phyloP scores from a whole-genome alignment of 2,797 vertebrate genomes.

The Chanos chanos region DNA sequence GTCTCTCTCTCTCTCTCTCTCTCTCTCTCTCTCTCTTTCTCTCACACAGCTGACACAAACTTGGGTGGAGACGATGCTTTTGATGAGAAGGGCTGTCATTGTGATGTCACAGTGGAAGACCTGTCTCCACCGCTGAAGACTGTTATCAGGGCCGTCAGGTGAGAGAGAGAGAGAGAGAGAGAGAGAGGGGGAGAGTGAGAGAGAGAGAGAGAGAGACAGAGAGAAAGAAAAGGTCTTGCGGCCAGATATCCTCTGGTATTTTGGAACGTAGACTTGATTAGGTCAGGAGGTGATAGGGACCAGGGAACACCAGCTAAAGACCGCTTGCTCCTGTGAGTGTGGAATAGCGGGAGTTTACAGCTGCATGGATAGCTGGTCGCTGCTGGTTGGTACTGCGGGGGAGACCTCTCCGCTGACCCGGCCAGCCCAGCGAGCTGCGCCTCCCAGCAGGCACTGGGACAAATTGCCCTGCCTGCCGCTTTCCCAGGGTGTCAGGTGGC shows the following conservation, averaged over 20 bases:
- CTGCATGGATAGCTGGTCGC: too few species aligned
- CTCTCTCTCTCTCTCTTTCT: background rate
- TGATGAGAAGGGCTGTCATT: constrained; percentile 93
- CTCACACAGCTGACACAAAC: constrained; percentile 78
- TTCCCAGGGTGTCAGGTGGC: constrained; percentile 44
- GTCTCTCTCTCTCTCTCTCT: background rate
- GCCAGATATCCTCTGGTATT: too few species aligned
- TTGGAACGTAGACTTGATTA: too few species aligned
- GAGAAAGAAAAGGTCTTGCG: too few species aligned
- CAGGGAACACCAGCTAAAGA: too few species aligned
- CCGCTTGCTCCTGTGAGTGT: too few species aligned
- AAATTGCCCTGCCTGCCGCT: constrained; percentile 26
- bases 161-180: constrained; percentile 54
- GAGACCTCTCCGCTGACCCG: background rate
- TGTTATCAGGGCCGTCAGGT: constrained; percentile 95
- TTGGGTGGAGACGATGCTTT: constrained; percentile 84
- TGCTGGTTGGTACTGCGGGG: too few species aligned
- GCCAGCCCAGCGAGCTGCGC: constrained; percentile 4
- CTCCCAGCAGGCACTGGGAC: constrained; percentile 19
- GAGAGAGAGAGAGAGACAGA: too few species aligned
- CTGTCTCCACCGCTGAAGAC: constrained; percentile 89
- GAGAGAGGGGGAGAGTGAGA: too few species aligned
- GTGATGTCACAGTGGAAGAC: constrained; percentile 92
- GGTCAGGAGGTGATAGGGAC: too few species aligned
- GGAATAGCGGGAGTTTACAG: too few species aligned